Conservation (phyloP, 92 coral and sea anemone species). For the Phymanthus crucifer region DNA sequence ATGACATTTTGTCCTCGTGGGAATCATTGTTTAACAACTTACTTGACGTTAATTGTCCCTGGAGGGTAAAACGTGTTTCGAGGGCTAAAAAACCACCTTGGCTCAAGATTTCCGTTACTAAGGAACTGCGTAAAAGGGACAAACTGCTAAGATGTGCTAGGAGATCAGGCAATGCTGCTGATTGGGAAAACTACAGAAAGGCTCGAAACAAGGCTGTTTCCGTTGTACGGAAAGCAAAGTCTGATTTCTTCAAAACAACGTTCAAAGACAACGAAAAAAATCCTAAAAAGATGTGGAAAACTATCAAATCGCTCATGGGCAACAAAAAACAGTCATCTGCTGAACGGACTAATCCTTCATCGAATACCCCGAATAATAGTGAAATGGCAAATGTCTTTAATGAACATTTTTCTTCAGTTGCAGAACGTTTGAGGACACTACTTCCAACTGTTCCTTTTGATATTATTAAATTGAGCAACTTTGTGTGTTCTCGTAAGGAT, state of each 20-base stretch:
- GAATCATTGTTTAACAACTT: conserved; percentile 30
- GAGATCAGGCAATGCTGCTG: conserved; percentile 6
- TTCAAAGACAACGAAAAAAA: conserved; percentile 37
- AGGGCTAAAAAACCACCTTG: not conserved
- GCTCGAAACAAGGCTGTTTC: conserved; percentile 37
- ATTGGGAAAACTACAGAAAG: conserved; percentile 29
- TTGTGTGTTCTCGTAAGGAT: conserved; percentile 53
- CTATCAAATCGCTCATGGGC: conserved; percentile 39
- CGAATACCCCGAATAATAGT: not conserved
- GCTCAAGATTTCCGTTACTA: not conserved
- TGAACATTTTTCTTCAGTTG: conserved; percentile 44
- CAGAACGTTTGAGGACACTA: conserved; percentile 37
- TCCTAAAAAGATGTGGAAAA: conserved; percentile 36
- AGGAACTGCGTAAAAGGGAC: not conserved
- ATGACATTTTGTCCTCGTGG: conserved; percentile 29
- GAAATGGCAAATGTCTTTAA: conserved; percentile 47
- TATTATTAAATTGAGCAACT: conserved; percentile 33
- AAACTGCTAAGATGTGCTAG: conserved; percentile 8
- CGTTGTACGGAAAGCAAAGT: conserved; percentile 34
- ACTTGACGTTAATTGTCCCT: conserved; percentile 26
- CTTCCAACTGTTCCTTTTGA: conserved; percentile 31
- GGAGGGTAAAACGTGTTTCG: conserved; percentile 27
- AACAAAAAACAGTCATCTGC: not conserved
- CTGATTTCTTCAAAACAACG: conserved; percentile 18
- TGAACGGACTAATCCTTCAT: not conserved